A percentile compares a stretch with the other conserved stretches of the same genome.
These are phyloP conservation scores for Rhyacichthys aspro DNA, from an alignment of 2,797 vertebrate genomes.

Conservation along the genomic window DNA sequence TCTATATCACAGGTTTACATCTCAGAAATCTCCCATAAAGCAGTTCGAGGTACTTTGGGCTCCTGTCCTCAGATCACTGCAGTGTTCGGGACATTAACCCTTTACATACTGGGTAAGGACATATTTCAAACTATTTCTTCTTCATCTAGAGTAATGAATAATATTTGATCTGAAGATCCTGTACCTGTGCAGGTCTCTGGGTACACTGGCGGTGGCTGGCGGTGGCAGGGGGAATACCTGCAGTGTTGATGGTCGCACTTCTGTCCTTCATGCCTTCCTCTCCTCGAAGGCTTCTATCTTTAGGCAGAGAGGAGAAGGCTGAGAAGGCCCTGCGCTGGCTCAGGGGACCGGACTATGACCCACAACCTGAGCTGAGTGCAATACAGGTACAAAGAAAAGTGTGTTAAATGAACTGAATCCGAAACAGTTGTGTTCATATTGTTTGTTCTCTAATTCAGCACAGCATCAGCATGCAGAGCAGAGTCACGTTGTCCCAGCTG, in stretches of 20 bases:
- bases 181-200: slow-evolving; percentile 76
- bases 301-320: slow-evolving; percentile 80
- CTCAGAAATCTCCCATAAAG: slow-evolving; percentile 90
- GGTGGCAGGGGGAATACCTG: slow-evolving; percentile 83
- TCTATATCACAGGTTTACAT: slow-evolving; percentile 87
- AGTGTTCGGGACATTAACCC: slow-evolving; percentile 87
- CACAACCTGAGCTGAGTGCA: slow-evolving; percentile 75
- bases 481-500: slow-evolving; percentile 80
- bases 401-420: too few relatives aligned
- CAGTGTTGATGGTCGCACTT: slow-evolving; percentile 84
- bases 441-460: slow-evolving; percentile 45
- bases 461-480: slow-evolving; percentile 67
- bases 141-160: neutral
- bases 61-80: slow-evolving; percentile 93
- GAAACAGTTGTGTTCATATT: slow-evolving; percentile 7
- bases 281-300: slow-evolving; percentile 89
- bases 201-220: slow-evolving; percentile 94
- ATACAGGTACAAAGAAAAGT: slow-evolving; percentile 76
- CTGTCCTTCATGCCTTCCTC: slow-evolving; percentile 92
- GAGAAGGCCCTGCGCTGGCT: slow-evolving; percentile 85
- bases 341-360: slow-evolving; percentile 78
- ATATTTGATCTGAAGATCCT: neutral
- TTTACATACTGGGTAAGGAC: slow-evolving; percentile 86
- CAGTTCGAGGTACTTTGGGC: slow-evolving; percentile 87
- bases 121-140: neutral